Evolutionary conservation across 2,888 invertebrate species (phyloP), one percentile per base, ranked within the genome.

Genomic region (Drosophila hamatofila): DNA sequence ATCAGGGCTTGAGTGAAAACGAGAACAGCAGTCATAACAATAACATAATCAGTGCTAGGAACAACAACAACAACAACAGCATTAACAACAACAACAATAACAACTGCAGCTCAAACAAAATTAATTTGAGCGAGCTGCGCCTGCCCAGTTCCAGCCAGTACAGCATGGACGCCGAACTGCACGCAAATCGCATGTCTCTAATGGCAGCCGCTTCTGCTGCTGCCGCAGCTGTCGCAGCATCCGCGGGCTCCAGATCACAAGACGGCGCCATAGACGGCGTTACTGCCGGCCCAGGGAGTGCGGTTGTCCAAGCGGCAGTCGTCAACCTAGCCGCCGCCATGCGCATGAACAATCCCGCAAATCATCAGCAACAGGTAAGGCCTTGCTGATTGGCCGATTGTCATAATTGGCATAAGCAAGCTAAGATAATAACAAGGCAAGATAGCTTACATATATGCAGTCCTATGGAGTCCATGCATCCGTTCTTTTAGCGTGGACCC

Each of bases 291-390:
- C 23, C 80, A 1, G 71, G 70, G 8, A 88, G 62, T 64, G 94
- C 94, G 2, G 96, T 95, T 11, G 95, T 95, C 5, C 95, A 95
- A 90, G 96, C 96, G 9, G 96, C 96, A 5, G 96, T 95, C 14
- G 96, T 96, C 1, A 96, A 96, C 89, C 93, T 96, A 68, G 96
- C 96, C 8, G 96, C 96, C 55, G 96, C 96, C 2, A 96, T 96
- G 96, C 93, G 96, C 74, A 95, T 96, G 83, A 94, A 94, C 57
- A 88, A 78, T 59, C 55, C 88, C 16, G 63, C 64, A 21, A 84
- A 79, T 41, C 66, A 86, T 33, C 89, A 86, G 25, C 84, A 78
- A 25, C 84, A 89, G 58, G 88, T 85, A 62, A 68, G 58, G 5
- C 5, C 27, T 25, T 11, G 2, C 5, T 6, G 5, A 8, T 7